Percentiles rank a stretch among this genome's conserved stretches.
Evolutionary conservation across 2,113 vertebrate species (phyloP).

Genomic region (Cryptomyrus ogoouensis): DNA sequence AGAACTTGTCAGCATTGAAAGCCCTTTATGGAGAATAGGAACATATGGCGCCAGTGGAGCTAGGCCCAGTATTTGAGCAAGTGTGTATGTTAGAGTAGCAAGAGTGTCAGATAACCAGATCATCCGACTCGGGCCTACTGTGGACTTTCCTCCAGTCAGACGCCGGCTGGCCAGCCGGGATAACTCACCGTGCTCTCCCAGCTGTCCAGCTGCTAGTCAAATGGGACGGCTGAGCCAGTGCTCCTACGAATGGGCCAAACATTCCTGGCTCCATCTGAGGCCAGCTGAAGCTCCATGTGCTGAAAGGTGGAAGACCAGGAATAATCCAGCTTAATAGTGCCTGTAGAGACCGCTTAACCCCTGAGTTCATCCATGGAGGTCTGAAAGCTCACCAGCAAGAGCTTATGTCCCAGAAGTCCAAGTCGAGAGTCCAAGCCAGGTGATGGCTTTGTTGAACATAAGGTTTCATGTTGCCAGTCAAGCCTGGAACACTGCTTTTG

Average conservation of each 20-base stretch:
- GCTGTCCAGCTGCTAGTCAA: neutral
- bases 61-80: neutral
- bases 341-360: neutral
- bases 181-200: neutral
- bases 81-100: neutral
- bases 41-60: slow-evolving; percentile 6
- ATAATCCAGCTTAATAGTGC: neutral
- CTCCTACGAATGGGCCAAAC: neutral
- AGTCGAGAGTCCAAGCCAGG: neutral
- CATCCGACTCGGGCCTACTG: neutral
- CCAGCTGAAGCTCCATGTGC: neutral
- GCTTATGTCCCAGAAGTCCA: neutral
- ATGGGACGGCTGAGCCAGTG: neutral
- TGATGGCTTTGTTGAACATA: neutral
- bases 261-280: neutral
- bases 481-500: neutral
- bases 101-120: neutral
- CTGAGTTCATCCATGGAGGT: neutral
- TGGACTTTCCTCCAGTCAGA: neutral
- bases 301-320: neutral
- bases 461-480: neutral
- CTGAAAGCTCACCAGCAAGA: neutral
- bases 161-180: neutral
- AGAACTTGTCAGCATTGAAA: slow-evolving; percentile 30
- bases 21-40: slow-evolving; percentile 16